Evolutionary conservation across 2,888 invertebrate species (phyloP), one percentile per base, ranked within the genome.

Genomic region (Eubasilissa splendida): DNA sequence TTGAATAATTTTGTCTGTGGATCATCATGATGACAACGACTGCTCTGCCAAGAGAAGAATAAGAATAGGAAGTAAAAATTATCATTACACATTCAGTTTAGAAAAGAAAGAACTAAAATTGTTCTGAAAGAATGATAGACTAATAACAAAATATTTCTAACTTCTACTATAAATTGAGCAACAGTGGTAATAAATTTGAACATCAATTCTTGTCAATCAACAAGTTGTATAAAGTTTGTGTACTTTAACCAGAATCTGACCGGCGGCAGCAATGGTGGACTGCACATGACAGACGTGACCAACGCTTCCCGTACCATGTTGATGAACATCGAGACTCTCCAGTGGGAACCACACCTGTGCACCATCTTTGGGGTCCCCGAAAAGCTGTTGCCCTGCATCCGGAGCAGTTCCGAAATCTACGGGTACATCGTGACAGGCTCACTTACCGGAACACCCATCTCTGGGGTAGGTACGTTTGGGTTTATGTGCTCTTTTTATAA

Each of bases 301-400:
- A 99, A 99, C 88, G 99, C 99, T 11, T 97, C 97, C 53, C 92
- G 99, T 84, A 99, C 99, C 7, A 96, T 98, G 92, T 91, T 99
- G 0, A 97, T 99, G 97, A 97, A 98, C 87, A 91, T 99, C 76
- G 93, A 93, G 84, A 94, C 93, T n/a, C 89, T 97, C 53, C 91
- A 96, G 85, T 99, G 98, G 98, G 98, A 99, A 88, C 91, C 92
- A n/a, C 91, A 94, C 83, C 89, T 99, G 53, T 94, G 97, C 87
- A 92, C 94, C 77, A 97, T 97, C 87, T 99, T 99, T 88, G 93
- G 94, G 84, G 94, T 99, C 87, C 96, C 97, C 7, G 88, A 91
- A 86, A 90, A 92, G 84, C 94, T 99, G 84, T 90, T 99, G 84
- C 99, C 99, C 83, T 93, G 94, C 87, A 98, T 98, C 85, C 92